These are phyloP conservation scores for Pycnonotus jocosus DNA, from an alignment of 2,113 vertebrate species.

Conservation along the genomic window DNA sequence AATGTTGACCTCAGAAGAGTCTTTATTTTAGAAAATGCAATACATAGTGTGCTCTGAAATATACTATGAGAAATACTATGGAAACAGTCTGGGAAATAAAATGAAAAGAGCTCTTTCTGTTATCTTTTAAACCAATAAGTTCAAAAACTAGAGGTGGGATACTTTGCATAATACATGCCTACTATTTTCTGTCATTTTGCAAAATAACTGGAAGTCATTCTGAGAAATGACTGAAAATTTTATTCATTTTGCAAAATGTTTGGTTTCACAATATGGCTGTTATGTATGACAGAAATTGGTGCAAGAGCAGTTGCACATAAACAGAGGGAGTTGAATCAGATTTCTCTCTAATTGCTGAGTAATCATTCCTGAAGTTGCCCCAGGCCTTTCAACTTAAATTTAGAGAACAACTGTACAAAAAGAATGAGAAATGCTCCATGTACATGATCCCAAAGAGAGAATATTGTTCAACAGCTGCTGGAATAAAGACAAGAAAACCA, in stretches of 20 bases:
- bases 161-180: not conserved
- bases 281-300: not conserved
- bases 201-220: not conserved
- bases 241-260: not conserved
- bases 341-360: not conserved
- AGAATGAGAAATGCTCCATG: not conserved
- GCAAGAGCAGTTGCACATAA: not conserved
- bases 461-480: not conserved
- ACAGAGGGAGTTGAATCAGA: not conserved
- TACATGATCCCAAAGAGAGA: not conserved
- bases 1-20: not conserved
- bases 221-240: not conserved
- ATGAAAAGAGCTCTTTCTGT: not conserved
- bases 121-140: not conserved
- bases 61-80: too few species aligned
- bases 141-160: not conserved
- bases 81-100: not conserved
- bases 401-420: not conserved
- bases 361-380: not conserved
- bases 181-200: not conserved
- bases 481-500: not conserved
- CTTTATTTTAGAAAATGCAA: not conserved
- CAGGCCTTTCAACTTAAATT: not conserved
- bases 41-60: not conserved
- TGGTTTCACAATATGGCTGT: not conserved